Evolutionary conservation across 2,113 vertebrate species (phyloP).

Genomic region (Perognathus longimembris): DNA sequence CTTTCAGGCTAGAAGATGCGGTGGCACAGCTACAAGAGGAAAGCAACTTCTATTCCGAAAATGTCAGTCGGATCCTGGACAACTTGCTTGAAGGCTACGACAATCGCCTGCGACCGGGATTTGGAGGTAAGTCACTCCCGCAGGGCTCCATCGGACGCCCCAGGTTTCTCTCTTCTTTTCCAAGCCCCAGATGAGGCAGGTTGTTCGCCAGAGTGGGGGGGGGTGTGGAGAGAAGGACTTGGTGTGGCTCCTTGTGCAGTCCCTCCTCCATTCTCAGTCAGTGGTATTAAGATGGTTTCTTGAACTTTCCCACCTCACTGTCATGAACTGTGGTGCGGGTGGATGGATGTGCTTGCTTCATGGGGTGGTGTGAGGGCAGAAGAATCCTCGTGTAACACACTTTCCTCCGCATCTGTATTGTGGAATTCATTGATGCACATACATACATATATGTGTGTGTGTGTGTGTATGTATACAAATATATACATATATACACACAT

Average conservation of each 20-base stretch:
- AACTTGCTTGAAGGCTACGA: constrained; percentile 96
- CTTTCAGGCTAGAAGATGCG: constrained; percentile 86
- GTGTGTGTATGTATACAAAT: too few relatives aligned
- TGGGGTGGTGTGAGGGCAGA: neutral
- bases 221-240: neutral
- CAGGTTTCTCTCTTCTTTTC: neutral
- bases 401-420: neutral
- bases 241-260: neutral
- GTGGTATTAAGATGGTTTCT: neutral
- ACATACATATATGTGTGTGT: too few relatives aligned
- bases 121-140: constrained; percentile 90
- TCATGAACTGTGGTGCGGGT: neutral
- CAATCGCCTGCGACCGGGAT: constrained; percentile 95
- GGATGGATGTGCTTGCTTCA: neutral
- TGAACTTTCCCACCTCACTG: neutral
- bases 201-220: neutral
- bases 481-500: neutral
- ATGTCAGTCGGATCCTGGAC: constrained; percentile 95
- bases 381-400: neutral
- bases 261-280: neutral
- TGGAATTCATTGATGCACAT: neutral
- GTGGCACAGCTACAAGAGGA: constrained; percentile 85
- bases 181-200: neutral
- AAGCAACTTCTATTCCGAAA: constrained; percentile 91
- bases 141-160: neutral